Evolutionary conservation across 1,140 invertebrate genomes (phyloP), one percentile per base, ranked within the genome.

Genomic region (Lithobius niger): DNA sequence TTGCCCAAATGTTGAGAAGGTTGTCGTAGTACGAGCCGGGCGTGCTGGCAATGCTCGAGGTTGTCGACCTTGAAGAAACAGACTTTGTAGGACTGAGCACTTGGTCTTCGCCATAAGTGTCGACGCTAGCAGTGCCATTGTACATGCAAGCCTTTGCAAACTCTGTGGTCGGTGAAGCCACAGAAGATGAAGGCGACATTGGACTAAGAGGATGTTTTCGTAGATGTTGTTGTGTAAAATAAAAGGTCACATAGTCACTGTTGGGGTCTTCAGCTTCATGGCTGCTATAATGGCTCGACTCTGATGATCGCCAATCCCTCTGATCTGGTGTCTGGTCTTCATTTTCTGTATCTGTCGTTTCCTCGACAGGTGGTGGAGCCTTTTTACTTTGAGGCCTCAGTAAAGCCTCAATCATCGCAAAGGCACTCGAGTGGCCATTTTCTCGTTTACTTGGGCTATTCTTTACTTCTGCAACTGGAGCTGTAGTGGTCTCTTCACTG

Each of bases 321-420:
- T n/a, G n/a, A 18, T 48, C 19, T n/a, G 27, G 43, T 3, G 40
- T 24, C 18, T 25, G 19, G 3, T 69, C 78, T 52, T 79, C 78
- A 26, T 66, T 67, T 56, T 76, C 76, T 28, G 67, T 69, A 47
- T 74, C 73, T 2, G 72, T 72, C 4, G 77, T 71, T 66, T 71
- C 63, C 49, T 73, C 68, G 58, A 72, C 66, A 19, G 31, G 31
- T 40, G 10, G 10, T 10, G 10, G 31, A n/a, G n/a, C n/a, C 18
- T 18, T 10, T 13, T 10, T 40, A 18, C 18, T 18, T 10, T 40
- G 10, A 18, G 31, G 31, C 10, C 31, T 10, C 10, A 40, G 31
- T 13, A 40, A 40, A 18, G 31, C 31, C 31, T 40, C 31, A 18
- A 40, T 40, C 31, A 40, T 18, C 10, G 31, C 31, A 13, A 40